Evolutionary conservation across 92 coral and sea anemone genomes (phyloP).

Genomic region (Epizoanthus ramosus): DNA sequence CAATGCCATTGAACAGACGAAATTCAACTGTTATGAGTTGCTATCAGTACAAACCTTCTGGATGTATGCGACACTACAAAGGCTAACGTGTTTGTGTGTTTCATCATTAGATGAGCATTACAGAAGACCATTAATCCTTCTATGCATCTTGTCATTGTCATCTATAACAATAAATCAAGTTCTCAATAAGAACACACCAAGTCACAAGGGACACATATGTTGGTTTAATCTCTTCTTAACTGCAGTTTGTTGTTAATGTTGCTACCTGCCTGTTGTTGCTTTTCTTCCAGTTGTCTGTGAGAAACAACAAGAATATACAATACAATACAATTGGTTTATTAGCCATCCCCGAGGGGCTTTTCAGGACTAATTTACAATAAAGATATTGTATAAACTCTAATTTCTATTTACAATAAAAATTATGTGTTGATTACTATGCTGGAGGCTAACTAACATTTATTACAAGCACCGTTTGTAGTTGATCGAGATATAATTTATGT

Average conservation of each 20-base stretch:
- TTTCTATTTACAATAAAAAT: too few species aligned
- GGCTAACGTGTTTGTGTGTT: constrained; percentile 79
- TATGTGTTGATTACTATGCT: too few species aligned
- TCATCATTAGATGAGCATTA: constrained; percentile 90
- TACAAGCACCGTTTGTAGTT: too few species aligned
- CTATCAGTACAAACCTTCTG: constrained; percentile 62
- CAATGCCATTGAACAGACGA: background rate
- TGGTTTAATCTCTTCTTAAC: background rate
- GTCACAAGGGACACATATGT: background rate
- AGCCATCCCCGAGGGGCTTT: too few species aligned
- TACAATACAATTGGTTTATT: too few species aligned
- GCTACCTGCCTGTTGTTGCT: too few species aligned
- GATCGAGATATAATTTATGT: too few species aligned
- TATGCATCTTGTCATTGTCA: constrained; percentile 79
- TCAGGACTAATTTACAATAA: too few species aligned
- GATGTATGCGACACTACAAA: constrained; percentile 76
- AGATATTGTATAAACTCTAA: too few species aligned
- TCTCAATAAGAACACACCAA: background rate
- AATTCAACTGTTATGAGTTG: background rate
- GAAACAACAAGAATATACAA: too few species aligned
- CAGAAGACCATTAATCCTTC: constrained; percentile 91
- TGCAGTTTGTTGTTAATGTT: background rate
- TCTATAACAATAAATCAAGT: constrained; percentile 34
- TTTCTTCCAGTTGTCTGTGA: too few species aligned
- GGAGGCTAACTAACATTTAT: too few species aligned